These are phyloP conservation scores for Caenorhabditis sp. DNA, from an alignment of 2,888 invertebrate species.

Conservation along the genomic window DNA sequence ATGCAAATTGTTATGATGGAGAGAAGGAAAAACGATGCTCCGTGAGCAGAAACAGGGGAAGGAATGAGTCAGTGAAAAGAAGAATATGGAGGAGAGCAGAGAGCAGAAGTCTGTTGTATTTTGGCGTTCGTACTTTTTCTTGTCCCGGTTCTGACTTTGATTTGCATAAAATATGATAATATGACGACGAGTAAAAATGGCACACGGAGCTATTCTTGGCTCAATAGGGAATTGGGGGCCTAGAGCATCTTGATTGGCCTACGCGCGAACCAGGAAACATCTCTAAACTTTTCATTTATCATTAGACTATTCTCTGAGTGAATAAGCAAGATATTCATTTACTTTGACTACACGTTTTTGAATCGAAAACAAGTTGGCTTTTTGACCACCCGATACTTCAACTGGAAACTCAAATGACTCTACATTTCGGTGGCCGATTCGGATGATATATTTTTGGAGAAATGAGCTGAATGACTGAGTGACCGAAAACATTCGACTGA, in stretches of 20 bases:
- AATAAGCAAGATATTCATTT: too few species aligned
- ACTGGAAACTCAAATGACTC: too few species aligned
- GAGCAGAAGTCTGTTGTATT: constrained; percentile 9
- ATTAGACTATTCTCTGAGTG: too few species aligned
- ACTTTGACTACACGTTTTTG: too few species aligned
- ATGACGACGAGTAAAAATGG: constrained; percentile 1
- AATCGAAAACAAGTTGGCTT: too few species aligned
- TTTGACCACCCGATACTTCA: too few species aligned
- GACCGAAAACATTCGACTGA: background rate
- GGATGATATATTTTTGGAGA: background rate
- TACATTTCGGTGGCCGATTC: too few species aligned
- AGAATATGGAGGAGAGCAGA: too few species aligned
- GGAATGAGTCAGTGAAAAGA: constrained; percentile 9
- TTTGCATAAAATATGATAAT: constrained; percentile 37
- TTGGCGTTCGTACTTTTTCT: constrained; percentile 28
- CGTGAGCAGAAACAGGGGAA: background rate
- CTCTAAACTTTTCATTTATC: too few species aligned
- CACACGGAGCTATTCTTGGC: background rate
- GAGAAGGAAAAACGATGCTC: constrained; percentile 2
- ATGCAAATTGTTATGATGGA: constrained; percentile 35
- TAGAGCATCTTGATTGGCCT: too few species aligned
- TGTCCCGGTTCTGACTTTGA: background rate
- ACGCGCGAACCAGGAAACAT: too few species aligned
- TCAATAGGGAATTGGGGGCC: too few species aligned
- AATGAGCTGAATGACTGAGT: background rate